These are phyloP conservation scores for Euproctis similis DNA, from an alignment of 2,888 invertebrate genomes.

Conservation along the genomic window DNA sequence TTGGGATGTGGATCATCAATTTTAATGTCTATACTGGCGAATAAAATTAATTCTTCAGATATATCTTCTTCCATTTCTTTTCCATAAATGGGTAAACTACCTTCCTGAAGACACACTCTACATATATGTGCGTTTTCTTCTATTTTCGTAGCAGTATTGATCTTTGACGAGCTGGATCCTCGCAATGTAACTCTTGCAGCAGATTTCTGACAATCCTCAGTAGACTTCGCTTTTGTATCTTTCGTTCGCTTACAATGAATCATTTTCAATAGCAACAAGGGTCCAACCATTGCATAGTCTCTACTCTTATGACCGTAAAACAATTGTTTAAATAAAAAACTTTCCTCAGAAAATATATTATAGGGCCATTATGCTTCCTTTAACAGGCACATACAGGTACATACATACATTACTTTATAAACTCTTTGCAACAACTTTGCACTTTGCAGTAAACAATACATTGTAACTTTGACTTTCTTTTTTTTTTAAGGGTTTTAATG, in stretches of 20 bases:
- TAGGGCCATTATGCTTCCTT: too few relatives aligned
- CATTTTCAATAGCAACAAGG: slow-evolving; percentile 40
- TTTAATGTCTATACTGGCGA: slow-evolving; percentile 42
- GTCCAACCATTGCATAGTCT: slow-evolving; percentile 48
- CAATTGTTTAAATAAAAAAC: too few relatives aligned
- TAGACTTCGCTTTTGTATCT: slow-evolving; percentile 3
- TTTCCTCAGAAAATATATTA: too few relatives aligned
- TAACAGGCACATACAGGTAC: too few relatives aligned
- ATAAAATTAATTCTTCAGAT: slow-evolving; percentile 32
- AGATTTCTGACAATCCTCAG: too few relatives aligned
- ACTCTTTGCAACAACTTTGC: too few relatives aligned
- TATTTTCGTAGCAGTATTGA: slow-evolving; percentile 15
- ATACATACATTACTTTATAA: too few relatives aligned
- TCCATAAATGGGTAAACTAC: slow-evolving; percentile 48
- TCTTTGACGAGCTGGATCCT: slow-evolving; percentile 2
- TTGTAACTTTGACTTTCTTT: too few relatives aligned
- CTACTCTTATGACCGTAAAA: too few relatives aligned
- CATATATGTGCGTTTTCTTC: slow-evolving; percentile 27
- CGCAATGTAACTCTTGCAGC: too few relatives aligned
- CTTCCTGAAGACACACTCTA: slow-evolving; percentile 55
- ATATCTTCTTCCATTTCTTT: slow-evolving; percentile 28
- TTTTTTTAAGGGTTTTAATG: too few relatives aligned
- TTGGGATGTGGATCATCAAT: slow-evolving; percentile 48
- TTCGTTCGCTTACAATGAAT: slow-evolving; percentile 36
- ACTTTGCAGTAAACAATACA: too few relatives aligned